Base-by-base conservation (phyloP, 2,888 invertebrate species). In the Leptopterna dolabrata region DNA sequence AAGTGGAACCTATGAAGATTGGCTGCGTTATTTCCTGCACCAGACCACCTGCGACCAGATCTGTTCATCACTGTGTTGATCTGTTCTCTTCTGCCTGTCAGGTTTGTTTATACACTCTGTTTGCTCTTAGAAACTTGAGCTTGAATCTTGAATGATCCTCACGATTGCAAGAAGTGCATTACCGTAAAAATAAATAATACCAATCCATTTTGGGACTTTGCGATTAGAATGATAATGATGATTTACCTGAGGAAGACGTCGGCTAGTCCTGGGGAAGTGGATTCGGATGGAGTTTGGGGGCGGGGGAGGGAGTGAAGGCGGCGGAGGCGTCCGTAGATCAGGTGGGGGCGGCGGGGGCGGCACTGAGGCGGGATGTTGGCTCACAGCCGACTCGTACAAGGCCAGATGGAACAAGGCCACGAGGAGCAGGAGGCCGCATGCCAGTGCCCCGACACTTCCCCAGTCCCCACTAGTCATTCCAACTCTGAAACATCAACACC, bases 191-290 rank as follows among this genome's bases (percentile, higher is more conserved):
- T n/a, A n/a, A n/a, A n/a, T n/a, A n/a, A n/a, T n/a, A n/a, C n/a
- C n/a, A n/a, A n/a, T n/a, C n/a, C n/a, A n/a, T n/a, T n/a, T n/a
- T n/a, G n/a, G n/a, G n/a, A n/a, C n/a, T n/a, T n/a, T n/a, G n/a
- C 9, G 19, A 55, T 55, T 2, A 55, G 2, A 9, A 24, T n/a
- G 55, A 55, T 27, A 13, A 73, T 24, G 27, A 24, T 27, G 36
- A 36, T 85, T 87, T 80, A 90, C 90, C 92, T 94, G 94, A n/a
- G 95, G 95, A 90, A 95, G 92, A 90, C 95, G 93, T 51, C 95
- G 92, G 90, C 92, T 93, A 76, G 94, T 94, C 89, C 94, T 93
- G 2, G 94, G 93, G 89, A 95, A 95, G 91, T 94, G 94, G 88
- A 94, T 92, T 88, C 92, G 93, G 90, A 90, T 84, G 47, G 89